Percentiles rank a stretch among this genome's conserved stretches.
Evolutionary conservation across 2,113 vertebrate genomes (phyloP).

Genomic region (Notothenia coriiceps): DNA sequence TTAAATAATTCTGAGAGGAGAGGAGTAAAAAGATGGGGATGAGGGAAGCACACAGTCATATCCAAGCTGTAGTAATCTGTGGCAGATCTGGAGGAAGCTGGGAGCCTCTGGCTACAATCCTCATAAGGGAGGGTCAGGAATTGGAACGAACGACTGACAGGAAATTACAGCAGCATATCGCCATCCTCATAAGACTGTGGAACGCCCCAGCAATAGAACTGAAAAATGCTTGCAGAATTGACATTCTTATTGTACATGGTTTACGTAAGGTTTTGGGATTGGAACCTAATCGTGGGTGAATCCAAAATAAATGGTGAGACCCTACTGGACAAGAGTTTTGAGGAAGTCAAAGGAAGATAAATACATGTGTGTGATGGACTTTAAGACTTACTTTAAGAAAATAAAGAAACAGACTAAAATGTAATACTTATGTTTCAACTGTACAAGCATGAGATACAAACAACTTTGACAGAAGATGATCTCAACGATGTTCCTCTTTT

Average conservation of each 20-base stretch:
- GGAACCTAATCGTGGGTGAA: neutral
- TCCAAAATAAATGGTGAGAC: neutral
- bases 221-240: constrained; percentile 6
- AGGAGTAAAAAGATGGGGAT: neutral
- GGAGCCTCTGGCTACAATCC: constrained; percentile 69
- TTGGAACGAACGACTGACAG: constrained; percentile 61
- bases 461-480: constrained; percentile 23
- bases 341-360: neutral
- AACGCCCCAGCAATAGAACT: constrained; percentile 17
- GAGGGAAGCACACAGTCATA: constrained; percentile 19
- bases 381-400: neutral
- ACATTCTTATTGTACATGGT: neutral
- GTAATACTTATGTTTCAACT: neutral
- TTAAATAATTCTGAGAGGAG: neutral
- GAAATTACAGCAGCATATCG: constrained; percentile 76
- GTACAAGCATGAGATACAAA: constrained; percentile 12
- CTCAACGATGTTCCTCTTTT: constrained; percentile 39
- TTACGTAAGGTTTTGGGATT: neutral
- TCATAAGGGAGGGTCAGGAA: constrained; percentile 75
- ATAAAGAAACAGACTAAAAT: neutral
- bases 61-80: constrained; percentile 70
- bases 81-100: constrained; percentile 69
- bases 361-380: neutral
- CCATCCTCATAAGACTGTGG: constrained; percentile 40
- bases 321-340: neutral